These are phyloP conservation scores for Cyaniris semiargus DNA, from an alignment of 2,888 invertebrate species.

Conservation along the genomic window DNA sequence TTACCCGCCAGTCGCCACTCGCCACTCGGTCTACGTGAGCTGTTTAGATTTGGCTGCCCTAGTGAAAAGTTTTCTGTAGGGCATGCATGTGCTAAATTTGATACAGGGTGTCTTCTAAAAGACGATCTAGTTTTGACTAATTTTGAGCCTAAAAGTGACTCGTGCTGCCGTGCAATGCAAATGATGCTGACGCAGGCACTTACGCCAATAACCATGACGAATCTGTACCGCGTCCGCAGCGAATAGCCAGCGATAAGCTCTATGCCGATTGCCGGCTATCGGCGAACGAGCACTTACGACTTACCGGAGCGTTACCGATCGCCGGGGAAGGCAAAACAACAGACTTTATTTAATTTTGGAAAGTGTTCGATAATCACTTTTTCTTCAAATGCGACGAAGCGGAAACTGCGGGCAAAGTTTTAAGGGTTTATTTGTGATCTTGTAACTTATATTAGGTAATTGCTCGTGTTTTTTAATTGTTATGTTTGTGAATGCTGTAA, in stretches of 20 bases:
- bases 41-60: background rate
- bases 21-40: background rate
- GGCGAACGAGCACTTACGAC: background rate
- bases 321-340: background rate
- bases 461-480: background rate
- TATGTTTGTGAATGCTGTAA: no score
- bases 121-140: background rate
- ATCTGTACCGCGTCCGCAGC: background rate
- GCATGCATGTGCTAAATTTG: background rate
- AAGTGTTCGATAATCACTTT: constrained; percentile 14
- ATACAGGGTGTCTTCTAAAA: no score
- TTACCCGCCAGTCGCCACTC: background rate
- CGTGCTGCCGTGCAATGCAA: background rate
- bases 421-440: background rate
- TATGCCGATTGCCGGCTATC: background rate
- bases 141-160: background rate
- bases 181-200: background rate
- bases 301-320: background rate
- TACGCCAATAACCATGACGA: background rate
- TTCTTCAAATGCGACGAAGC: constrained; percentile 6
- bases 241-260: background rate
- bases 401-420: background rate
- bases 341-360: constrained; percentile 2
- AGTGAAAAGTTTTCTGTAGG: background rate
- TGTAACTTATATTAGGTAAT: background rate